Evolutionary conservation across 2,888 invertebrate genomes (phyloP).

Genomic region (Amphipyra berbera): DNA sequence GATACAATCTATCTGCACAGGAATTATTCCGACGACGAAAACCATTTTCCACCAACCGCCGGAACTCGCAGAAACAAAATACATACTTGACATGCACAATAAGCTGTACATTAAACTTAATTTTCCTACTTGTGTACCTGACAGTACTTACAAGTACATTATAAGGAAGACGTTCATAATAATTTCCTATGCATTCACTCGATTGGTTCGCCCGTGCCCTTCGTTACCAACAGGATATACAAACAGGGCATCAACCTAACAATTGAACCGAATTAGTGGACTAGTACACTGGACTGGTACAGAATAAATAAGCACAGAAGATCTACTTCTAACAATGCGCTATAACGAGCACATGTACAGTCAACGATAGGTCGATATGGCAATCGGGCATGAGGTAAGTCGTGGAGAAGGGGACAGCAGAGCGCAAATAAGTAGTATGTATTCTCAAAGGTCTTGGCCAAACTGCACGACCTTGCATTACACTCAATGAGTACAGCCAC

Average conservation of each 20-base stretch:
- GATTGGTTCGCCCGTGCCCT: constrained; percentile 45
- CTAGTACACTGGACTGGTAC: neutral
- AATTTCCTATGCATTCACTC: constrained; percentile 28
- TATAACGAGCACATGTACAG: neutral
- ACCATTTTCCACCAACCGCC: neutral
- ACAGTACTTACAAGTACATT: constrained; percentile 7
- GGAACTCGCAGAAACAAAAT: constrained; percentile 12
- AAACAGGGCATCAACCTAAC: constrained; percentile 66
- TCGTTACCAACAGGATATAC: constrained; percentile 59
- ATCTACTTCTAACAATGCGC: neutral
- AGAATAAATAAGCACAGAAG: constrained; percentile 23
- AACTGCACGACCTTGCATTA: no score
- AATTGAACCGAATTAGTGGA: constrained; percentile 62
- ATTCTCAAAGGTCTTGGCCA: no score
- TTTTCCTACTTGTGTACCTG: constrained; percentile 29
- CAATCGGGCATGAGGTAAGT: no score
- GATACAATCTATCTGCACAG: no score
- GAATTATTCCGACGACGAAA: no score
- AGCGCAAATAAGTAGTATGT: no score
- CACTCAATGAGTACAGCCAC: no score
- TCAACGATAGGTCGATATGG: no score
- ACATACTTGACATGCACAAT: neutral
- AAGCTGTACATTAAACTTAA: constrained; percentile 1
- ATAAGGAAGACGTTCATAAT: constrained; percentile 29
- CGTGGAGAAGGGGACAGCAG: no score